Percentiles rank a stretch among this genome's conserved stretches.
phyloP scores from a whole-genome alignment of 2,797 vertebrate genomes.

The Myotis findleyi region DNA sequence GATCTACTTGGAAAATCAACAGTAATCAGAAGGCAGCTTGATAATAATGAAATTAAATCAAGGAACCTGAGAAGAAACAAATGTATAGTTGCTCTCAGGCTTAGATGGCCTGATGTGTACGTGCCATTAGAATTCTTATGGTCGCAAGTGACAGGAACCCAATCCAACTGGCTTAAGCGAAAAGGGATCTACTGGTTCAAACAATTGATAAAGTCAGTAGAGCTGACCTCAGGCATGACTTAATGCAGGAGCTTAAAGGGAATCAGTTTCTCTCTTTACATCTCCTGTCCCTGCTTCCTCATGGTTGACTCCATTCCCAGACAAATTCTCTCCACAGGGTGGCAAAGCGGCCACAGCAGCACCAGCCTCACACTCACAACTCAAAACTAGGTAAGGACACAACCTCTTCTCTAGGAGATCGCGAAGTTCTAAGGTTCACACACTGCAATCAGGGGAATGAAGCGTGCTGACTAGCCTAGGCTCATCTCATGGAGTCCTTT shows the following conservation, averaged over 20 bases:
- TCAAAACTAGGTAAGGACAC: background rate
- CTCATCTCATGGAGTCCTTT: background rate
- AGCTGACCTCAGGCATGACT: background rate
- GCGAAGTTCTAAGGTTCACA: background rate
- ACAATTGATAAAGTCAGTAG: background rate
- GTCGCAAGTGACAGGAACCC: background rate
- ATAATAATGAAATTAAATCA: background rate
- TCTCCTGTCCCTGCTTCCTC: background rate
- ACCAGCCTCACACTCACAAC: background rate
- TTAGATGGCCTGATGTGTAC: background rate
- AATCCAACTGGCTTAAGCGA: background rate
- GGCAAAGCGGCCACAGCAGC: background rate
- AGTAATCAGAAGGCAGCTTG: slow-evolving; percentile 7
- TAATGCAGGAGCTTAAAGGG: background rate
- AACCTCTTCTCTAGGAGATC: background rate
- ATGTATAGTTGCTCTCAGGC: background rate
- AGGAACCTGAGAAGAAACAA: background rate
- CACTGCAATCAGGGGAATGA: background rate
- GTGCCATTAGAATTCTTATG: background rate
- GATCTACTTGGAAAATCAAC: background rate
- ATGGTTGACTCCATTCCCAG: background rate
- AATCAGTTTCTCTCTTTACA: background rate
- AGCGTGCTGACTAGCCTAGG: background rate
- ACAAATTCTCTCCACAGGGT: background rate
- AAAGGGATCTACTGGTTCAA: background rate